These are phyloP conservation scores for Phallusia fumigata DNA, from an alignment of 23 tunicate genomes.

Conservation along the genomic window DNA sequence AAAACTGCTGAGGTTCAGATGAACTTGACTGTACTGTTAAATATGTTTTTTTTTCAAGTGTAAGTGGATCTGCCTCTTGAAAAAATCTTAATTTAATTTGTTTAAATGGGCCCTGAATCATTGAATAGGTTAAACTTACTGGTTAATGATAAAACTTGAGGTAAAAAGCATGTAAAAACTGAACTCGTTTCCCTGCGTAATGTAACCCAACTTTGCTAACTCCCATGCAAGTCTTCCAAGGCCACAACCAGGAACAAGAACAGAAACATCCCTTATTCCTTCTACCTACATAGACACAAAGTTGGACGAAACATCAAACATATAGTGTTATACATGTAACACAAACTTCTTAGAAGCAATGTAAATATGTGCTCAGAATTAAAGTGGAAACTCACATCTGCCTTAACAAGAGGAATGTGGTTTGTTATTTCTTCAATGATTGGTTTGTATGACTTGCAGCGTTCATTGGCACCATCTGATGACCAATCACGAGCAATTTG, in stretches of 20 bases:
- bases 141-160: conserved; percentile 74
- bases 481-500: conserved; percentile 99
- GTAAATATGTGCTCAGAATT: neutral
- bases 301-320: too few relatives aligned
- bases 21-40: too few relatives aligned
- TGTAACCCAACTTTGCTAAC: conserved; percentile 80
- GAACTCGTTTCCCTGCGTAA: conserved; percentile 89
- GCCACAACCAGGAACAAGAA: conserved; percentile 97
- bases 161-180: conserved; percentile 95
- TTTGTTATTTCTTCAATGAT: conserved; percentile 54
- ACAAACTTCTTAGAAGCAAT: neutral
- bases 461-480: conserved; percentile 66
- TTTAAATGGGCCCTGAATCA: too few relatives aligned
- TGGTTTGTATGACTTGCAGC: conserved; percentile 65
- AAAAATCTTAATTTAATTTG: too few relatives aligned
- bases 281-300: neutral
- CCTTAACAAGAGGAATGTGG: neutral
- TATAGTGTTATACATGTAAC: neutral
- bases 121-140: conserved; percentile 16
- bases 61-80: too few relatives aligned
- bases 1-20: too few relatives aligned
- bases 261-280: neutral
- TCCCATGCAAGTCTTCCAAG: conserved; percentile 96
- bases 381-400: too few relatives aligned
- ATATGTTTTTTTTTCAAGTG: too few relatives aligned